These are phyloP conservation scores for Drosophila nigrodunni DNA, from an alignment of 1,140 invertebrate genomes.

Conservation along the genomic window DNA sequence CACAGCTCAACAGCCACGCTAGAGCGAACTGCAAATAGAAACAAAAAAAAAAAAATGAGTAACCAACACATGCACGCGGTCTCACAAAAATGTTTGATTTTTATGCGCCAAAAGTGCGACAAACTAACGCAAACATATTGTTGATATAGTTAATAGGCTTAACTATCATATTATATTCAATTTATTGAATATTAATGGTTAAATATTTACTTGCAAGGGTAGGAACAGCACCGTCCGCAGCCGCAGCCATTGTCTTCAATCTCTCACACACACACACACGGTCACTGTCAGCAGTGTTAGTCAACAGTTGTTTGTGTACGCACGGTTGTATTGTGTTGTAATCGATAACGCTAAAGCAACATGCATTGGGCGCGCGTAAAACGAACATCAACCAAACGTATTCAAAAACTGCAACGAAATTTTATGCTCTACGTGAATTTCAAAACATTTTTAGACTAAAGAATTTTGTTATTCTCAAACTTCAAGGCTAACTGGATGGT, in stretches of 20 bases:
- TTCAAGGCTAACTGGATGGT: slow-evolving; percentile 27
- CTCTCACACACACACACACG: slow-evolving; percentile 53
- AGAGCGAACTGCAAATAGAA: slow-evolving; percentile 79
- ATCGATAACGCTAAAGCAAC: slow-evolving; percentile 61
- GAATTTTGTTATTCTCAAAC: slow-evolving; percentile 31
- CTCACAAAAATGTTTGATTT: not conserved
- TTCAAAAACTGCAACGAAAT: slow-evolving; percentile 77
- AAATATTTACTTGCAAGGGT: slow-evolving; percentile 83
- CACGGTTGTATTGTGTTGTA: slow-evolving; percentile 63
- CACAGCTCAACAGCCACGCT: slow-evolving; percentile 83
- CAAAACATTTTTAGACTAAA: slow-evolving; percentile 78
- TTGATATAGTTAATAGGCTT: not conserved
- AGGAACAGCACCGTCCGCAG: slow-evolving; percentile 84
- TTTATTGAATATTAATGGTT: slow-evolving; percentile 16
- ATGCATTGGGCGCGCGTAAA: slow-evolving; percentile 66
- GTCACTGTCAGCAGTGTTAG: slow-evolving; percentile 64
- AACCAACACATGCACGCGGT: slow-evolving; percentile 58
- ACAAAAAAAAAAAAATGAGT: slow-evolving; percentile 18
- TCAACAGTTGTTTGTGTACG: slow-evolving; percentile 61
- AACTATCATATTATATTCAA: slow-evolving; percentile 3
- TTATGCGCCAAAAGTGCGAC: not conserved
- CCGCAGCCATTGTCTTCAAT: slow-evolving; percentile 84
- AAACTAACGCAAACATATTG: not conserved
- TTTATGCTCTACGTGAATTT: slow-evolving; percentile 77
- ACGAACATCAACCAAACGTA: slow-evolving; percentile 74